Evolutionary conservation across 2,113 vertebrate species (phyloP), one percentile per base, ranked within the genome.

Genomic region (Elephantulus edwardii): DNA sequence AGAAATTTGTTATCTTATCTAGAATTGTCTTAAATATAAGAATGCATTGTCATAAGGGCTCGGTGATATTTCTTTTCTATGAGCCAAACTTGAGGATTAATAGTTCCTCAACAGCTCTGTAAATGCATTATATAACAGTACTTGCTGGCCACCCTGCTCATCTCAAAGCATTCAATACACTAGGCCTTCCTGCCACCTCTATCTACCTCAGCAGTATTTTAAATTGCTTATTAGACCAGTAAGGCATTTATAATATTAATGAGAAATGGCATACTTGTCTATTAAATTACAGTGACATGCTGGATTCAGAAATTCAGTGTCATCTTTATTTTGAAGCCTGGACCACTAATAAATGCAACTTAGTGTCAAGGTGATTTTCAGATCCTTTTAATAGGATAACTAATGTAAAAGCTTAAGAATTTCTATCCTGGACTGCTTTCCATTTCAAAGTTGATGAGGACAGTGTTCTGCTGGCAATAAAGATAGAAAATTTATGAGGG

Each of bases 201-300:
- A 72, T 77, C 87, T 92, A 35, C 26, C 82, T 91, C 72, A 94
- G 90, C 64, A 93, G 60, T 77, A 71, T 74, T 94, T 97, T 93
- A 89, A 90, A 91, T 94, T 95, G 74, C 93, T 96, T 96, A 94
- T 96, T 96, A 95, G 77, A 96, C 66, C 75, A 90, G 81, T 88
- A 94, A 95, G 76, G 62, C 30, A 86, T 80, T 92, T 17, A 87
- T 91, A 96, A 96, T 97, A 88, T 95, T 97, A 96, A 95, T 89
- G 90, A 91, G 82, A 90, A 94, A 83, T 58, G 89, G 30, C 2
- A 54, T 48, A 35, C 8, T 83, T 81, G 78, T 92, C 56, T 96
- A 86, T 96, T 97, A 94, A 96, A 95, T 96, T 93, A 93, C 87
- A 88, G 60, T 4, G 42, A 66, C 52, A 81, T 54, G 84, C 96